Evolutionary conservation across 2,113 vertebrate species (phyloP).

Genomic region (Empidonax alnorum): DNA sequence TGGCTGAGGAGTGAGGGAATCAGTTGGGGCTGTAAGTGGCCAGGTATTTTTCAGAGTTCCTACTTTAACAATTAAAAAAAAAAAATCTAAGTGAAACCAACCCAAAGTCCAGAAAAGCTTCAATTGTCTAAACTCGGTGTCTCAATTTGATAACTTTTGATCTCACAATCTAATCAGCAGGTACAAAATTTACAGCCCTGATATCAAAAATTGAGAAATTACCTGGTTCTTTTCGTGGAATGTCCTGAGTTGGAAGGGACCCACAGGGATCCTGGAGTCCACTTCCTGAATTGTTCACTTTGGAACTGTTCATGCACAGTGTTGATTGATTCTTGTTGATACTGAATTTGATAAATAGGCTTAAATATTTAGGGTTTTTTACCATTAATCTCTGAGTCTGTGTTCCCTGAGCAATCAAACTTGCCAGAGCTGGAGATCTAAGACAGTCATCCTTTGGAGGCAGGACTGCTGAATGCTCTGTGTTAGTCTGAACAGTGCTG

Average conservation of each 20-base stretch:
- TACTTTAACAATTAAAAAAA: neutral
- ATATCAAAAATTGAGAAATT: neutral
- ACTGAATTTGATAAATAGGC: neutral
- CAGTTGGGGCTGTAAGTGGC: neutral
- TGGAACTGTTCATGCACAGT: neutral
- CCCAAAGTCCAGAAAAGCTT: neutral
- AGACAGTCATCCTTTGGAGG: neutral
- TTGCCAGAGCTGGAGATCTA: neutral
- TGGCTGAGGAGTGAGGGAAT: neutral
- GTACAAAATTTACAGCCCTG: neutral
- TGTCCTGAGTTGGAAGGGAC: neutral
- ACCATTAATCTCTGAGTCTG: neutral
- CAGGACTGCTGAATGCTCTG: neutral
- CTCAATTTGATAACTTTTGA: neutral
- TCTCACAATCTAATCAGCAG: neutral
- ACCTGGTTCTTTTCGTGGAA: neutral
- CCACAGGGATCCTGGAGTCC: neutral
- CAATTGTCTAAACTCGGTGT: neutral
- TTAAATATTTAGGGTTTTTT: neutral
- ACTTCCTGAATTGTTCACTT: neutral
- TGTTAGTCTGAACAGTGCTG: neutral
- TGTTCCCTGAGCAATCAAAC: neutral
- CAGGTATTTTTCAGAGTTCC: neutral
- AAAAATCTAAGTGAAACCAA: neutral
- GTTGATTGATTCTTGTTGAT: neutral